Base-by-base conservation (phyloP, 37 sponge, comb jelly and placozoan species). In the Spongilla lacustris region DNA sequence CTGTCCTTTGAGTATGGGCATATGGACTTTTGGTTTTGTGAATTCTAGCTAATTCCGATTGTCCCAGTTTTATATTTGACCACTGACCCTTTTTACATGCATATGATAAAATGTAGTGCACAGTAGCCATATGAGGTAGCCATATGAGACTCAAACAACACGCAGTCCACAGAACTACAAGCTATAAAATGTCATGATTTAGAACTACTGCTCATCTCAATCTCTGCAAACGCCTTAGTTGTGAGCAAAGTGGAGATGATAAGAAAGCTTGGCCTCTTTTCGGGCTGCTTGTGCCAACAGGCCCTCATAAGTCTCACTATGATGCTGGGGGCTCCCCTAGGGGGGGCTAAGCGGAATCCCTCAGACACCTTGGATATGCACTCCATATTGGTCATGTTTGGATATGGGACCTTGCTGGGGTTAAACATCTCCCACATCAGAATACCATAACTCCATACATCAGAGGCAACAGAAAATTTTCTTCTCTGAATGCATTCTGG, bases 401-500 rank as follows among this genome's bases (percentile, higher is more conserved):
- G 24, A 71, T 86, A 86, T 4, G 86, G 86, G 10, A 17, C 0
- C 41, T 81, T 69, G 23, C 28, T 25, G 2, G 86, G 82, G 73
- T 73, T 66, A 28, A 89, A 89, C 93, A 93, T 86, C 81, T 93
- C 93, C 93, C 93, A 93, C 80, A 78, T 75, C 28, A 92, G 78
- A 17, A 92, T 38, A 0, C 93, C 93, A 71, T 84, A 92, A 76
- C 89, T 89, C 93, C 93, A 93, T 66, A 93, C 93, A 46, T 93
- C 93, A 30, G 90, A 89, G 11, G 93, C 93, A 34, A 83, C 27
- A 32, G 90, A 89, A 75, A 93, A 93, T 25, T 36, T 2, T 11
- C 79, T 49, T 6, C 83, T 78, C 0, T 76, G 4, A 6, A 93
- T 71, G 46, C 80, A 76, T 50, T 93, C 93, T 19, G 90, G 90